A percentile compares a stretch with the other conserved stretches of the same genome.
Evolutionary conservation across 2,797 vertebrate species (phyloP).

Genomic region (Melanotaenia nigrans): DNA sequence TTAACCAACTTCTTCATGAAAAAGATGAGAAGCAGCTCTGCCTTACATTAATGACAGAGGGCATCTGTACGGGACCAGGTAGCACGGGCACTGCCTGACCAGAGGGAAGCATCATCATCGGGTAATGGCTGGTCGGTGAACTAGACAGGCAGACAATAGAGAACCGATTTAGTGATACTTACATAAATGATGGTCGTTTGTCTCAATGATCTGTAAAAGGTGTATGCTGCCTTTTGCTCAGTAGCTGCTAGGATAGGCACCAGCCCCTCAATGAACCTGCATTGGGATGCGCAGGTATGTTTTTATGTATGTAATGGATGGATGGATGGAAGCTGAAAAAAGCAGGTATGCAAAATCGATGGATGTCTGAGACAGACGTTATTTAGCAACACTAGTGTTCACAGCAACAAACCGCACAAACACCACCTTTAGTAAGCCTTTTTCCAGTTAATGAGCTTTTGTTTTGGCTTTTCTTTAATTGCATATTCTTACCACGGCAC

Average conservation of each 20-base stretch:
- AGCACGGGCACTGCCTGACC: slow-evolving; percentile 93
- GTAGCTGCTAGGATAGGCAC: no score
- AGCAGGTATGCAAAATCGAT: no score
- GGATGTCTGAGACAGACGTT: no score
- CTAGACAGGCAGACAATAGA: slow-evolving; percentile 69
- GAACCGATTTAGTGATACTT: not conserved
- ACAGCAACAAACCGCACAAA: not conserved
- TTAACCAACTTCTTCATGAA: slow-evolving; percentile 16
- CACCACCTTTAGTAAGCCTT: not conserved
- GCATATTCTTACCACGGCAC: not conserved
- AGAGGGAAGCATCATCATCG: slow-evolving; percentile 94
- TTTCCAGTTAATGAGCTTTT: not conserved
- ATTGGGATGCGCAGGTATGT: no score
- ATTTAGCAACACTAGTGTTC: not conserved
- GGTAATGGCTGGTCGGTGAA: slow-evolving; percentile 92
- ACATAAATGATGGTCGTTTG: no score
- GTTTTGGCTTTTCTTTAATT: not conserved
- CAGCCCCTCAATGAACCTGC: no score
- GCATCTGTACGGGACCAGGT: slow-evolving; percentile 92
- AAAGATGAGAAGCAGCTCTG: slow-evolving; percentile 14
- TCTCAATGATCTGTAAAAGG: no score
- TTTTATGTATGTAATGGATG: no score
- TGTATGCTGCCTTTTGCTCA: no score
- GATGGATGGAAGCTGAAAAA: no score
- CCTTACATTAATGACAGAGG: slow-evolving; percentile 96